These are phyloP conservation scores for Thysanoteuthis rhombus DNA, from an alignment of 2,888 invertebrate species.

Conservation along the genomic window DNA sequence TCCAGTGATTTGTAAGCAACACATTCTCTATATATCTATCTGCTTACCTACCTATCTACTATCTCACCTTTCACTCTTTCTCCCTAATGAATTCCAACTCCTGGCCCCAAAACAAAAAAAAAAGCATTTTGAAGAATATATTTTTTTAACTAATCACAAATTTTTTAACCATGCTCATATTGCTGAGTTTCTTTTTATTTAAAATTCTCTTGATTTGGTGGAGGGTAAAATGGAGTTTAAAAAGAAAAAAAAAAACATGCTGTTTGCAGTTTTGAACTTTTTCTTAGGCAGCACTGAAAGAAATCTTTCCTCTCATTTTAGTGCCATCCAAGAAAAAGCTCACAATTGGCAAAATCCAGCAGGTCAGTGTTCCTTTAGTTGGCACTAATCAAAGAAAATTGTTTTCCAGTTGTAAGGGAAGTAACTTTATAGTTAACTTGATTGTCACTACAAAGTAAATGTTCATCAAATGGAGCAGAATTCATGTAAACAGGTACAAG, in stretches of 20 bases:
- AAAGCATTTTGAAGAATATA: background rate
- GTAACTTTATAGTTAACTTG: too few species aligned
- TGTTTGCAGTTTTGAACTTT: background rate
- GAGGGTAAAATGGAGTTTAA: background rate
- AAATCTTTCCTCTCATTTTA: too few species aligned
- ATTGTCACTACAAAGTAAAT: too few species aligned
- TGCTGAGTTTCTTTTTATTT: background rate
- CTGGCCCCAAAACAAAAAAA: background rate
- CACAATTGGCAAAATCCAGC: background rate
- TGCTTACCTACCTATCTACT: background rate
- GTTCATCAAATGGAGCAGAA: too few species aligned
- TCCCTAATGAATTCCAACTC: background rate
- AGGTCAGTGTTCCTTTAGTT: background rate
- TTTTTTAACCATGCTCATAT: background rate
- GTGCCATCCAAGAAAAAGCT: too few species aligned
- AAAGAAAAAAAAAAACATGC: background rate
- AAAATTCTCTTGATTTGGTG: background rate
- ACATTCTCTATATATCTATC: slow-evolving; percentile 21
- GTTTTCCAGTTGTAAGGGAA: background rate
- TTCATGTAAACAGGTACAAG: too few species aligned
- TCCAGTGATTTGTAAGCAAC: background rate
- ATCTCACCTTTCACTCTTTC: background rate
- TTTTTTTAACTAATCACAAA: background rate
- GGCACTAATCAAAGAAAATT: background rate
- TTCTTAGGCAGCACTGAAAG: background rate